phyloP scores from a whole-genome alignment of 2,797 vertebrate genomes.

The Myotis planiceps region DNA sequence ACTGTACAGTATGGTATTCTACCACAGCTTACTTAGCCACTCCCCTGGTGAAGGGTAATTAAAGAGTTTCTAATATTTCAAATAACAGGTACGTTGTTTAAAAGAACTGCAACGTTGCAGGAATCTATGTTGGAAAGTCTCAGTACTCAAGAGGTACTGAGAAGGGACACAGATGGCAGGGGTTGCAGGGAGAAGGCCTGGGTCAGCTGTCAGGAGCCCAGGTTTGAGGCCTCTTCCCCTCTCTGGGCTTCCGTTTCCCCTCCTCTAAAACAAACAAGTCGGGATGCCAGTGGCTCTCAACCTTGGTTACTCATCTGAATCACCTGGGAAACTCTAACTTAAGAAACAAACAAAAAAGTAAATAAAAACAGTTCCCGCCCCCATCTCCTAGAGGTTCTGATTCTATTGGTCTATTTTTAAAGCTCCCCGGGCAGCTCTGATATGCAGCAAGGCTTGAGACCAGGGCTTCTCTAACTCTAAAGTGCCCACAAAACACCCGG shows the following conservation, averaged over 20 bases:
- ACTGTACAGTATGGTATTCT: background rate
- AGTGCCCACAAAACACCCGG: background rate
- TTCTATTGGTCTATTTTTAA: background rate
- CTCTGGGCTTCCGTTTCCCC: background rate
- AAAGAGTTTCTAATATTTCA: background rate
- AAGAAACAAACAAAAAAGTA: background rate
- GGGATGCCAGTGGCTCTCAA: background rate
- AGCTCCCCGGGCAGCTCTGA: background rate
- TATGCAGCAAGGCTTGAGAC: background rate
- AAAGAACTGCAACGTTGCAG: background rate
- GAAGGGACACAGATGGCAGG: background rate
- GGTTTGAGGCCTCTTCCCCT: background rate
- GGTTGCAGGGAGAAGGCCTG: no score
- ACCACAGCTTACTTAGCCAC: background rate
- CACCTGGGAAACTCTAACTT: background rate
- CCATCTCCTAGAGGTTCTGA: background rate
- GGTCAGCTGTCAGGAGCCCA: rapidly evolving
- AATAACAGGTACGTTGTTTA: background rate
- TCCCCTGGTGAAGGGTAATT: background rate
- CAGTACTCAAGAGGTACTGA: background rate
- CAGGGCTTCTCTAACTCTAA: background rate
- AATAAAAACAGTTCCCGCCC: background rate
- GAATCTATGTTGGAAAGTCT: background rate
- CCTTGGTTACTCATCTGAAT: background rate
- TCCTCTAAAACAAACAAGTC: background rate